Base-by-base conservation (phyloP, 2,888 invertebrate species). In the Catocala sponsa region DNA sequence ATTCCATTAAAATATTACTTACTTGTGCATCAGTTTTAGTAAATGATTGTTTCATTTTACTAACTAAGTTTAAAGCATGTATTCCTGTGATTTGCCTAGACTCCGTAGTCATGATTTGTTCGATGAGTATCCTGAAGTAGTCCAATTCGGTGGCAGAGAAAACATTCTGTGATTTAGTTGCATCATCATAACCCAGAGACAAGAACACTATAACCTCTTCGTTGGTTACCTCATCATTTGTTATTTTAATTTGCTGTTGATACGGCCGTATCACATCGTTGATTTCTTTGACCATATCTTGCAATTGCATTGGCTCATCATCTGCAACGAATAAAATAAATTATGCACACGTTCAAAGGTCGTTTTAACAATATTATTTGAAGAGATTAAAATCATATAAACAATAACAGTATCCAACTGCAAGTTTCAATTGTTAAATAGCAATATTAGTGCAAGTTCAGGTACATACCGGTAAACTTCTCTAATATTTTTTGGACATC, bases 11-110 rank as follows among this genome's bases (percentile, higher is more conserved):
- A 44, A 47, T 9, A 6, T 25, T 64, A 76, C 83, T 86, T 72
- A 94, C 94, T 83, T 93, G 86, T 32, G 91, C 92, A 84, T 90
- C 89, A 61, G 80, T 85, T 73, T 92, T 93, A 65, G 88, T 86
- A 69, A 91, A 88, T 32, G 84, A 80, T 2, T 85, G 76, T 71
- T 90, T 91, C 85, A 91, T 86, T 65, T 78, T 85, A 72, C 86
- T 82, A 64, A 90, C 90, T 67, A 92, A 83, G 74, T 92, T 91
- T 46, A 92, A 80, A 2, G 93, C 94, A 84, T 88, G 79, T 12
- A 90, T 88, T 9, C 85, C 85, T 47, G 91, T 86, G 15, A 94
- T 81, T 71, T 92, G 90, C 54, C 94, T 83, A 0, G 86, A 84
- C 44, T 91, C 90, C 11, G 89, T 89, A 1, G 85, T 85, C 85